Base-by-base conservation (phyloP, 2,888 invertebrate species). In the Standfussiana lucernea region DNA sequence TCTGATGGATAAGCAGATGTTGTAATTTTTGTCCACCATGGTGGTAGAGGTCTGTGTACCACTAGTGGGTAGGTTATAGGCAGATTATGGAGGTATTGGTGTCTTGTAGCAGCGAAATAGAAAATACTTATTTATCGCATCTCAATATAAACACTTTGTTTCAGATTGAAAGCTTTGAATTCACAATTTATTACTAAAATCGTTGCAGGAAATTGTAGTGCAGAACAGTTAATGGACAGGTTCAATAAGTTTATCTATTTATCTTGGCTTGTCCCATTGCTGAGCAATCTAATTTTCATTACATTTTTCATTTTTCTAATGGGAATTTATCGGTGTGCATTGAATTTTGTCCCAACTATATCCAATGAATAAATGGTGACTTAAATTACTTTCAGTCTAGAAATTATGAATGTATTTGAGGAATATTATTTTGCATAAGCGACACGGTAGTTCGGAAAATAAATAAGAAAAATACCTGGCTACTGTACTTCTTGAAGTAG, bases 401-500 rank as follows among this genome's bases (percentile, higher is more conserved):
- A 50, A 77, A 67, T 32, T 2, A 15, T 28, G 59, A 35, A 24
- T 32, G 37, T 59, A 61, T 69, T 28, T 62, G 69, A 61, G 28
- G 4, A 82, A 69, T 65, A 82, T 65, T 69, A 82, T 68, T 56
- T 79, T 47, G n/a, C 40, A 47, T n/a, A 15, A 62, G 24, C 18
- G 47, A 59, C 24, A 47, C 24, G 2, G 18, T 21, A 53, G 4
- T 42, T 21, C 8, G 1, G 7, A 56, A 77, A 45, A 56, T 35
- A 47, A 47, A 42, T 13, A 40, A 40, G 21, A 8, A 18, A 53
- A 50, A 37, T 73, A 96, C 96, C 91, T 95, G 93, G 35, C 90
- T 93, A 67, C 94, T 93, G 78, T 95, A 95, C 81, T 92, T 93
- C 37, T 87, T 88, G 73, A 94, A 96, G 75, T 91, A 96, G 76